phyloP scores from a whole-genome alignment of 1,140 invertebrate species.

The Anoplolepis gracilipes region DNA sequence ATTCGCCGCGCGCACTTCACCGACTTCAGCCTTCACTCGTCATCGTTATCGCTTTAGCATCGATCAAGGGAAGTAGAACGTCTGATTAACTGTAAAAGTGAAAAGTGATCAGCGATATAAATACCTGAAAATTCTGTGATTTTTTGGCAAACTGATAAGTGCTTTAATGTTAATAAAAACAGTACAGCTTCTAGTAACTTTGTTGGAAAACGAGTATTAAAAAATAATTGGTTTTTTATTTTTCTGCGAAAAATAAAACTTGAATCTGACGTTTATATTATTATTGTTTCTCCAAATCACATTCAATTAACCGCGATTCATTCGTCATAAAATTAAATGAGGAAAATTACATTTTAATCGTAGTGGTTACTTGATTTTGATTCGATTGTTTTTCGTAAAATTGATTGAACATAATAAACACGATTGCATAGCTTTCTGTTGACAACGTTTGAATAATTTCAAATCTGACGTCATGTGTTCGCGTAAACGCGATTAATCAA shows the following conservation, averaged over 20 bases:
- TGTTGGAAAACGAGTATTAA: too few species aligned
- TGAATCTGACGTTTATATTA: background rate
- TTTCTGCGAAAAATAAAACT: background rate
- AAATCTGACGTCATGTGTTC: conserved; percentile 37
- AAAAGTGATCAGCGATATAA: background rate
- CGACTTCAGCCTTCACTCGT: background rate
- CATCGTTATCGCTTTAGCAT: background rate
- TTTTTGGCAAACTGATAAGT: background rate
- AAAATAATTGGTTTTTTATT: too few species aligned
- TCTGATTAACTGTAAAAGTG: background rate
- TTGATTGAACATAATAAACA: conserved; percentile 17
- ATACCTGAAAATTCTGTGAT: background rate
- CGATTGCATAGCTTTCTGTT: conserved; percentile 63
- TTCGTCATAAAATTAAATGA: too few species aligned
- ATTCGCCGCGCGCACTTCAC: conserved; percentile 10
- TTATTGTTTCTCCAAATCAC: background rate
- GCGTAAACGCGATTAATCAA: conserved; percentile 41
- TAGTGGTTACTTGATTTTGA: background rate
- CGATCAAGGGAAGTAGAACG: background rate
- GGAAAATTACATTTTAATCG: too few species aligned
- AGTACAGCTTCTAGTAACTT: too few species aligned
- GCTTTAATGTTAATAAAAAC: too few species aligned
- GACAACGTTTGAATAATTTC: conserved; percentile 66
- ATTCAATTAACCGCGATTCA: too few species aligned
- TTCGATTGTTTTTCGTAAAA: conserved; percentile 18